A percentile compares a stretch with the other conserved stretches of the same genome.
phyloP scores from a whole-genome alignment of 2,888 invertebrate genomes.

The Coenonympha arcania region DNA sequence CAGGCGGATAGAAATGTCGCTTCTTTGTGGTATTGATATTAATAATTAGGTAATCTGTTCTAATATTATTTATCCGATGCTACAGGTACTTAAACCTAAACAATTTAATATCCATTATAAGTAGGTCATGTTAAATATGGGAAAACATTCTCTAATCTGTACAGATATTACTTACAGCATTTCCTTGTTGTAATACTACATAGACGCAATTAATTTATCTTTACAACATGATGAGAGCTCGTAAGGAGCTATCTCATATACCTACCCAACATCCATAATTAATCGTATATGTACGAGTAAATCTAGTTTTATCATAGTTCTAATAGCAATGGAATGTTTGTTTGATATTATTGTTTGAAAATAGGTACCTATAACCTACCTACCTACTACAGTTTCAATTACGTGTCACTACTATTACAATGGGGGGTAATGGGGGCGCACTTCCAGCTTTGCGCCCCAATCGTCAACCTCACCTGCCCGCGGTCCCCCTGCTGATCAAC shows the following conservation, averaged over 20 bases:
- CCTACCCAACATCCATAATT: conserved; percentile 5
- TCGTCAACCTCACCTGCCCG: too few relatives aligned
- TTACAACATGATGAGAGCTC: conserved; percentile 5
- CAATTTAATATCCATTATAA: too few relatives aligned
- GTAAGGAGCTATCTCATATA: neutral
- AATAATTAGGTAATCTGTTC: too few relatives aligned
- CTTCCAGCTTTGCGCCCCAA: too few relatives aligned
- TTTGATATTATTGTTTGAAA: neutral
- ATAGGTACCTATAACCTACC: neutral
- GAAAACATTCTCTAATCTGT: neutral
- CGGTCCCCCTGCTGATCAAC: too few relatives aligned
- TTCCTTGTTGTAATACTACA: neutral
- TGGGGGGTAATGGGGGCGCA: too few relatives aligned
- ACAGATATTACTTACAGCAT: neutral
- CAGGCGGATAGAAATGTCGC: too few relatives aligned
- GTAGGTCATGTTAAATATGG: too few relatives aligned
- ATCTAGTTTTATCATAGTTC: neutral
- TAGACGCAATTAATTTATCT: conserved; percentile 3
- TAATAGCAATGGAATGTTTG: neutral
- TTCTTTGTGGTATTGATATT: too few relatives aligned
- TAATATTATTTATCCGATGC: too few relatives aligned
- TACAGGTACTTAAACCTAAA: too few relatives aligned
- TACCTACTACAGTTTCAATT: neutral
- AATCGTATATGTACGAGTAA: neutral
- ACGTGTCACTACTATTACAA: too few relatives aligned